Evolutionary conservation across 2,797 vertebrate genomes (phyloP), one percentile per base, ranked within the genome.

Genomic region (Enteromius paludinosus): DNA sequence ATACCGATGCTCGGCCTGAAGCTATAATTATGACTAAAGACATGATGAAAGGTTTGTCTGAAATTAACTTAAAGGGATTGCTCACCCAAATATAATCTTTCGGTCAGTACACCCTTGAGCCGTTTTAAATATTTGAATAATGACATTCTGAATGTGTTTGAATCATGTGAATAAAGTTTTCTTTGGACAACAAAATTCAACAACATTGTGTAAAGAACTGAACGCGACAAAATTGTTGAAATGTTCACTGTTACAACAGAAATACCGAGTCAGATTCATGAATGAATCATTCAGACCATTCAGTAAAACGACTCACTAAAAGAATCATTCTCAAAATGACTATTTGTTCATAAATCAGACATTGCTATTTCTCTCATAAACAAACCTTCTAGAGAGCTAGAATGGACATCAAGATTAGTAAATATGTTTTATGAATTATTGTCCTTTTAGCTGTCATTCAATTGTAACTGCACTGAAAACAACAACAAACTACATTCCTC

Each of bases 401-500:
- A 69, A 25, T 7, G n/a, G 38, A 69, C 25, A 12, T 43, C 14
- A 69, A 14, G 35, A 69, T 23, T 43, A 43, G 38, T 23, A 43
- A 68, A 68, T 15, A 11, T 0, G 43, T 45, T 45, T 14, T 45
- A 45, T 45, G 43, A 14, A 45, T 3, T 14, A 45, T 45, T 14
- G 12, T 68, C 65, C 5, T 8, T 41, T 38, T 25, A 43, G 3
- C 14, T n/a, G 20, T 14, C 35, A 11, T n/a, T 68, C 1, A 3
- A 8, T 1, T 14, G 20, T 23, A 43, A 15, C 41, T 43, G 38
- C 20, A 43, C 65, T 41, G 35, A 68, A 69, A 25, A 69, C 11
- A 43, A n/a, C 38, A 68, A 68, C 10, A 41, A 68, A 68, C 65
- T 41, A 41, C 35, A 41, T 68, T 38, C 33, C 65, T 66, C 65